Evolutionary conservation across 2,888 invertebrate species (phyloP), one percentile per base, ranked within the genome.

Genomic region (Drosophila anceps): DNA sequence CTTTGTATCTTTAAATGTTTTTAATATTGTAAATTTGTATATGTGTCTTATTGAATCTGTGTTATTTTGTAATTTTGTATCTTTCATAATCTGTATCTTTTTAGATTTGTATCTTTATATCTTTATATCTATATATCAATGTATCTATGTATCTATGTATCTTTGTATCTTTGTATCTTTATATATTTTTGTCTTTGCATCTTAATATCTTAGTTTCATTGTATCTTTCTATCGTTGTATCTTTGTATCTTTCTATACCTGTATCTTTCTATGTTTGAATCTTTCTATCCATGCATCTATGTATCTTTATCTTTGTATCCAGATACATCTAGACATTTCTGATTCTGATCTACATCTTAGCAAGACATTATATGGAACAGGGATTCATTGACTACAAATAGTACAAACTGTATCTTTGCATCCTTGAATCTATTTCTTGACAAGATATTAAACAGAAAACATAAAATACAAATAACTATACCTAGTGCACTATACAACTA

Each of bases 391-490:
- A 10, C 46, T 46, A 27, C 27, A 41, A 5, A 12, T 6, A 46
- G 24, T 15, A 15, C 8, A 13, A 6, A 20, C 1, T 13, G 7
- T 27, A 46, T 46, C 46, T 46, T 46, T 29, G 46, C 10, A 29
- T 48, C 46, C 8, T n/a, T 48, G 4, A 10, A 48, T 48, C 46
- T 48, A 27, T 48, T 48, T 48, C 27, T 48, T n/a, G 10, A 29
- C n/a, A 10, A 48, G n/a, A 29, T 27, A 9, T 27, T 48, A 29
- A 0, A 27, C 15, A 27, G 46, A 27, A 29, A 13, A 20, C 0
- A 20, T 1, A n/a, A 43, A 12, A 20, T 8, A 29, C 6, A 24
- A 24, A 13, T 15, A 37, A 3, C 29, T 0, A 44, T 13, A n/a
- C 3, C n/a, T n/a, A 27, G 46, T 24, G 15, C 24, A 43, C 0